Evolutionary conservation across 92 coral and sea anemone species (phyloP), one percentile per base, ranked within the genome.

Genomic region (Bergia puertoricense): DNA sequence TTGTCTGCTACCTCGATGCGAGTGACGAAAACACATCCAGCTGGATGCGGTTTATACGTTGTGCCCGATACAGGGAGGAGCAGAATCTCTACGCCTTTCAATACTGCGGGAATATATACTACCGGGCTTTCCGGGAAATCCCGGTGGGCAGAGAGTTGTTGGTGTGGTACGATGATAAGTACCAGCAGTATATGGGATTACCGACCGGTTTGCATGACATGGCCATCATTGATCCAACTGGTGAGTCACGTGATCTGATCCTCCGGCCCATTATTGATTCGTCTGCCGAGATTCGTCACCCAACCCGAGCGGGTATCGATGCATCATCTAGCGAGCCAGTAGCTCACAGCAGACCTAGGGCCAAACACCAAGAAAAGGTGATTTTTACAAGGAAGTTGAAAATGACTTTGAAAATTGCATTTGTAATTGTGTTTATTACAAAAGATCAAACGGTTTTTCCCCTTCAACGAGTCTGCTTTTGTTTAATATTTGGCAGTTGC

Each of bases 1-100:
- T 97, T 18, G 90, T 94, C 4, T 95, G 95, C 54, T 97, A 95
- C 82, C 93, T 97, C 8, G 99, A 97, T 84, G 99, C 98, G 50
- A 95, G 95, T 62, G 99, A 97, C 86, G 99, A 97, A 73, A 97
- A 93, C 89, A 94, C 95, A 3, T 97, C 99, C 9, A 97, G 99
- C 50, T 97, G 99, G 99, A 97, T 97, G 99, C 92, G 99, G 71
- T 97, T 97, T 22, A 97, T 97, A 67, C 97, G 98, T 57, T 97
- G 99, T 48, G 99, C 99, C 5, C 95, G 99, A n/a, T 94, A 92
- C 80, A 90, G 96, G 38, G 99, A 95, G 38, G 99, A 97, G 57
- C 99, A 97, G 72, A 97, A 97, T 78, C 92, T 97, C 8, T 96
- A 91, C 77, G 94, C 98, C 6, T 95, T 95, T 91, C 99, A 97